Conservation (phyloP, 2,888 invertebrate species). For the Diarsia mendica region DNA sequence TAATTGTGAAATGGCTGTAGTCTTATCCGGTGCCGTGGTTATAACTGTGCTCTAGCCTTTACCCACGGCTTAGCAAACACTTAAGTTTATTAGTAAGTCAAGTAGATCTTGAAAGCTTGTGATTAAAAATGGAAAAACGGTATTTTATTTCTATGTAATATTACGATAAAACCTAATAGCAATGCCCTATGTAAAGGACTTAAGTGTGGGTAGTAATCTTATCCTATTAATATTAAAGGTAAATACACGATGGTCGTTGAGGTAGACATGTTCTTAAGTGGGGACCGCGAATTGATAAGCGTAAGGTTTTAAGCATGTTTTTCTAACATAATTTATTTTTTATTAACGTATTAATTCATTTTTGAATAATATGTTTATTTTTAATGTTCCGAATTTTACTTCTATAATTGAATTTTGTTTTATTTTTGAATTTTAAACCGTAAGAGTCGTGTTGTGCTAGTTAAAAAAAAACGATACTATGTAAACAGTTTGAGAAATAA, state of each 20-base stretch:
- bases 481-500: too few species aligned
- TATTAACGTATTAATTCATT: too few species aligned
- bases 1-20: not conserved
- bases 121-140: constrained; percentile 8
- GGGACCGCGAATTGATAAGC: not conserved
- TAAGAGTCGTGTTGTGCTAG: too few species aligned
- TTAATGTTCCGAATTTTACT: too few species aligned
- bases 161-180: not conserved
- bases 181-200: not conserved
- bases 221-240: not conserved
- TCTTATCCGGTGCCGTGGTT: not conserved
- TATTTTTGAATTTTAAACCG: too few species aligned
- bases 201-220: constrained; percentile 3
- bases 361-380: too few species aligned
- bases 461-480: too few species aligned
- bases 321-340: too few species aligned
- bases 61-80: not conserved
- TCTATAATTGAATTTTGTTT: too few species aligned
- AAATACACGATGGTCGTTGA: not conserved
- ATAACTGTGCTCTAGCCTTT: not conserved
- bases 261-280: not conserved
- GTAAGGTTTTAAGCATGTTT: not conserved
- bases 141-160: constrained; percentile 10
- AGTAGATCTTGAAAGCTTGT: not conserved
- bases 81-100: constrained; percentile 9